A percentile compares a stretch with the other conserved stretches of the same genome.
phyloP scores from a whole-genome alignment of 2,888 invertebrate genomes.

The Nyleta sp. region DNA sequence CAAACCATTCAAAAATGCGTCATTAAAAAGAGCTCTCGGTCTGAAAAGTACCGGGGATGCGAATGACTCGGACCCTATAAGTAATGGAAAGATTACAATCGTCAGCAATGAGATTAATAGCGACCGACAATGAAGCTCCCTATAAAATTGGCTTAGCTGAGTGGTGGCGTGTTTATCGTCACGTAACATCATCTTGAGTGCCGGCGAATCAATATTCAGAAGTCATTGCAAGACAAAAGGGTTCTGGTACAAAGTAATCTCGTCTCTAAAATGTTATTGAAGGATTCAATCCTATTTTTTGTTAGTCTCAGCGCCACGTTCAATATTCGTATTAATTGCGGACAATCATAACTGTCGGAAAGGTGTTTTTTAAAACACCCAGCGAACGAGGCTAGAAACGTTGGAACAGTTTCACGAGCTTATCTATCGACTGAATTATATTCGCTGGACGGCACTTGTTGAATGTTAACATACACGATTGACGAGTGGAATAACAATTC shows the following conservation, averaged over 20 bases:
- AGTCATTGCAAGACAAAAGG: slow-evolving; percentile 5
- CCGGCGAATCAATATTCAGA: slow-evolving; percentile 23
- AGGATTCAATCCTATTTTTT: too few relatives aligned
- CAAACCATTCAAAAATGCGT: too few relatives aligned
- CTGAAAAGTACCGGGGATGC: too few relatives aligned
- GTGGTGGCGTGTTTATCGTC: slow-evolving; percentile 44
- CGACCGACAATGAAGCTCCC: slow-evolving; percentile 4
- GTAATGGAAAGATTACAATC: slow-evolving; percentile 15
- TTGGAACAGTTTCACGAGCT: neutral
- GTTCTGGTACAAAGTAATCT: too few relatives aligned
- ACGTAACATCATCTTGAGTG: slow-evolving; percentile 28
- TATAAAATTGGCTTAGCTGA: slow-evolving; percentile 20
- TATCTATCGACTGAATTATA: neutral
- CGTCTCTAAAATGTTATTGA: too few relatives aligned
- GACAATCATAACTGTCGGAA: too few relatives aligned
- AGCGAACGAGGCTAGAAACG: too few relatives aligned
- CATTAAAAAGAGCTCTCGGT: slow-evolving; percentile 4
- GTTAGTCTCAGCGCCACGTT: too few relatives aligned
- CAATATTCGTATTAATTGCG: too few relatives aligned
- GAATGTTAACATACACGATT: slow-evolving; percentile 13
- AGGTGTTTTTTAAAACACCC: too few relatives aligned
- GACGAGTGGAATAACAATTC: slow-evolving; percentile 11
- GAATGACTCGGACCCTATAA: neutral
- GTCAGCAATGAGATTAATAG: slow-evolving; percentile 3
- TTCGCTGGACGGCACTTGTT: slow-evolving; percentile 9